Conservation (phyloP, 2,888 invertebrate genomes). For the Aradus depressus region DNA sequence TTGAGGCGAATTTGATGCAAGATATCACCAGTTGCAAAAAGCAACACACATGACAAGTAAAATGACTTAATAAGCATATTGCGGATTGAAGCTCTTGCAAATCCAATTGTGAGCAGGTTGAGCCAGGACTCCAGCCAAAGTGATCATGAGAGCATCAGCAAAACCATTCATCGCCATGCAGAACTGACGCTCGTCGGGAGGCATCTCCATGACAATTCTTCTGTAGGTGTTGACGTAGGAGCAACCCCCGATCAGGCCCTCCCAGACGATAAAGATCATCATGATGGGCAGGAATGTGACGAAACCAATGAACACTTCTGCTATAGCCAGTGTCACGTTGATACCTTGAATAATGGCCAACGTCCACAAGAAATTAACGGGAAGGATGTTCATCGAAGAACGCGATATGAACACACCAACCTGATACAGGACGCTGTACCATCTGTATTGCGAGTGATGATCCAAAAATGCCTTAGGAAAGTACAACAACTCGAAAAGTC, state of each 20-base stretch:
- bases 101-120: slow-evolving; percentile 65
- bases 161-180: slow-evolving; percentile 63
- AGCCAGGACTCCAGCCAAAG: slow-evolving; percentile 59
- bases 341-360: slow-evolving; percentile 51
- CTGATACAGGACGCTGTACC: slow-evolving; percentile 73
- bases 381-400: slow-evolving; percentile 62
- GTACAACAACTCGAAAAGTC: slow-evolving; percentile 63
- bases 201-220: slow-evolving; percentile 49
- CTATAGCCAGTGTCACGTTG: slow-evolving; percentile 51
- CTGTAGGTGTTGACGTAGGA: slow-evolving; percentile 78
- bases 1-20: too few species aligned
- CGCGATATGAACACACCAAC: slow-evolving; percentile 72
- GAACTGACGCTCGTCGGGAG: slow-evolving; percentile 44
- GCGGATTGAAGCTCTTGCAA: too few species aligned
- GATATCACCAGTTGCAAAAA: too few species aligned
- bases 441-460: slow-evolving; percentile 58
- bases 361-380: slow-evolving; percentile 55
- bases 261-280: slow-evolving; percentile 54
- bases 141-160: slow-evolving; percentile 64
- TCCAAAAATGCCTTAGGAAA: slow-evolving; percentile 47
- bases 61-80: too few species aligned
- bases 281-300: slow-evolving; percentile 56
- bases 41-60: too few species aligned
- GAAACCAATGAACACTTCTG: slow-evolving; percentile 51
- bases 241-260: slow-evolving; percentile 62